Base-by-base conservation (phyloP, 2,797 vertebrate genomes). In the Ctenopoma multispine region DNA sequence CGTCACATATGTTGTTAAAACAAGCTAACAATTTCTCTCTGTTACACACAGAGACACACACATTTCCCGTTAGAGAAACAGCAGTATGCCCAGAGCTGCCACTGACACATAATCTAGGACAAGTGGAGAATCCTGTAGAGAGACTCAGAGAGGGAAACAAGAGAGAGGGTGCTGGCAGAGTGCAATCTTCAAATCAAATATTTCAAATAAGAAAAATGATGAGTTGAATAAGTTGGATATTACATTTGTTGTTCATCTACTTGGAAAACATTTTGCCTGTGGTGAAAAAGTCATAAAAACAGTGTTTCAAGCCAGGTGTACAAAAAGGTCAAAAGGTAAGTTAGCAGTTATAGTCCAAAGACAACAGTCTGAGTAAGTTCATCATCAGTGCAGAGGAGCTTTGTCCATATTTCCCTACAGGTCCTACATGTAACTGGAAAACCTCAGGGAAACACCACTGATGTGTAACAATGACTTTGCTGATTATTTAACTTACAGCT, bases 61-160 rank as follows among this genome's bases (percentile, higher is more conserved):
- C n/a, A 77, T 79, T 81, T 83, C 70, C 68, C 73, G 64, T 71
- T 36, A 56, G 63, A 50, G 46, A 49, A 66, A 70, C 36, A 68
- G 53, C 64, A 47, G 49, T 23, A 31, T 76, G 74, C 55, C 71
- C 80, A 43, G 44, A 84, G 34, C 48, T 86, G 83, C 75, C 77
- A 77, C 41, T 76, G 40, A 77, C 61, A 63, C 65, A 29, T 59
- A 58, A 36, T 63, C 4, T 70, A 83, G 63, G 67, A 80, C 58
- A 72, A 84, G 72, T 88, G 75, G 77, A 91, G 91, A 92, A 89
- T 83, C 63, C 83, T n/a, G n/a, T n/a, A n/a, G n/a, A n/a, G 48
- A 54, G 29, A 69, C 61, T 64, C 69, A 57, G 17, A 51, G 20
- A 46, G 69, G 49, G 14, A 67, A 43, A 71, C 17, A 48, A 68